These are phyloP conservation scores for Diplosoma virens DNA, from an alignment of 23 tunicate genomes.

Conservation along the genomic window DNA sequence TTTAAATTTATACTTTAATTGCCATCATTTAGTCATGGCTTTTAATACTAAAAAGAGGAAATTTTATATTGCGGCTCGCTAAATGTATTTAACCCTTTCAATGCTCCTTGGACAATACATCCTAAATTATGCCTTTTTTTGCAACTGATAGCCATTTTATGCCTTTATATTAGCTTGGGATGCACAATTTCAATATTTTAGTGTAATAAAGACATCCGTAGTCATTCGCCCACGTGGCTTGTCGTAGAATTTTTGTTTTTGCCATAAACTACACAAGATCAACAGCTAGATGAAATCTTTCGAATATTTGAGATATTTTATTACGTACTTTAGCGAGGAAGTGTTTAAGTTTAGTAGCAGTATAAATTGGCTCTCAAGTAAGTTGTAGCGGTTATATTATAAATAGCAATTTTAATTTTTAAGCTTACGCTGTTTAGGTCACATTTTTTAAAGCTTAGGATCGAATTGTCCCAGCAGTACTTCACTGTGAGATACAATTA, in stretches of 20 bases:
- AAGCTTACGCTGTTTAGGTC: neutral
- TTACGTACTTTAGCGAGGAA: neutral
- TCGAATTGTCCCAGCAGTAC: neutral
- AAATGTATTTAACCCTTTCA: neutral
- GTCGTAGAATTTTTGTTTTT: neutral
- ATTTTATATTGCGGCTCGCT: no score
- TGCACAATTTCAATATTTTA: neutral
- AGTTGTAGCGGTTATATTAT: no score
- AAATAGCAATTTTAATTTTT: neutral
- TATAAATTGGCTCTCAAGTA: neutral
- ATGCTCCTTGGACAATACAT: neutral
- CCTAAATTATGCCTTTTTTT: neutral
- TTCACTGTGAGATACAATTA: neutral
- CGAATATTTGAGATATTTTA: neutral
- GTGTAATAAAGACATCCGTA: neutral
- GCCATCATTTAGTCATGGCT: no score
- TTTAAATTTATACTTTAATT: no score
- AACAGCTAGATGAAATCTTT: neutral
- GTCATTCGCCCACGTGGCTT: neutral
- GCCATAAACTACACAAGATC: neutral
- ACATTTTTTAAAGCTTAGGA: neutral
- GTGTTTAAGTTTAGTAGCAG: neutral
- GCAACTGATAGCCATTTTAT: neutral
- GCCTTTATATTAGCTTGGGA: neutral
- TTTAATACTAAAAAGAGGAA: no score